Evolutionary conservation across 2,797 vertebrate genomes (phyloP), one percentile per base, ranked within the genome.

Genomic region (Gorsachius magnificus): DNA sequence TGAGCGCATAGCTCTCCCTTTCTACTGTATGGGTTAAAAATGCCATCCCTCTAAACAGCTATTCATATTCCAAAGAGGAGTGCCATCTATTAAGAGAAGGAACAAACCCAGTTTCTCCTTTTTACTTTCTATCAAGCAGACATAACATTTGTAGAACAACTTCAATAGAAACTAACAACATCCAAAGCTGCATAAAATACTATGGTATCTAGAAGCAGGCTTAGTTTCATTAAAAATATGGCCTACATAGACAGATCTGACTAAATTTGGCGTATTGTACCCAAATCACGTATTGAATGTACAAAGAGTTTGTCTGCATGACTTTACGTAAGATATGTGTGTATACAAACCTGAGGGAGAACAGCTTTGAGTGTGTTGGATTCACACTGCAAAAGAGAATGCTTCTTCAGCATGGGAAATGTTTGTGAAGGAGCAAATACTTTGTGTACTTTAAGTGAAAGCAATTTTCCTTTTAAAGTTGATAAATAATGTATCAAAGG

Each of bases 401-500:
- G 10, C 56, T 77, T 3, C 54, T 90, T 87, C 45, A 70, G 16
- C 25, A 38, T 26, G 18, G 58, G 31, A 75, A 71, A 43, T 0
- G 0, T 45, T 89, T 61, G 26, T 57, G 70, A 43, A 56, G 25
- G 41, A 89, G 35, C n/a, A 53, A 54, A 22, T 91, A 45, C 66
- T 83, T 72, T 65, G 36, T 66, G 16, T 87, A n/a, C 43, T 76
- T 79, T 4, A 26, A 36, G 29, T 53, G 50, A 84, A 88, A 93
- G 54, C 43, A 35, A 7, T 22, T 82, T 97, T 64, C 46, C 31
- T 87, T 79, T 94, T 81, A 38, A 69, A 80, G 51, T 33, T 87
- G 66, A 76, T 89, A 65, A 83, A 74, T 93, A 83, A 92, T 74
- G 26, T 85, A 83, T 85, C 53, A 83, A 87, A 87, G 56, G 69